Evolutionary conservation across 1,140 invertebrate species (phyloP).

Genomic region (Drosophila pseudoobscura): DNA sequence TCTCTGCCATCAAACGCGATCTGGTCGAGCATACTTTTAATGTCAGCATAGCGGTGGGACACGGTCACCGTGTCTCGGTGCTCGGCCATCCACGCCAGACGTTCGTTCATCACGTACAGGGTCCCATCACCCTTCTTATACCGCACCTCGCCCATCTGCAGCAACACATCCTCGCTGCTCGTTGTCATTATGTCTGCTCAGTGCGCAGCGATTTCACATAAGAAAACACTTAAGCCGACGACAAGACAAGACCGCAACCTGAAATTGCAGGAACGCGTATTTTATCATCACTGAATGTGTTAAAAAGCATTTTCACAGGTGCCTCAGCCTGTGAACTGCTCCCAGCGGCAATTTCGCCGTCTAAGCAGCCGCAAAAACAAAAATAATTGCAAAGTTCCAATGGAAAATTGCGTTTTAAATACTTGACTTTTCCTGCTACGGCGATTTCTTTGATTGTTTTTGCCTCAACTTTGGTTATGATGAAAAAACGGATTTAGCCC

Average conservation of each 20-base stretch:
- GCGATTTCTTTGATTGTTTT: too few species aligned
- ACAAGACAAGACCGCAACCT: slow-evolving; percentile 23
- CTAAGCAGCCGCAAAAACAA: too few species aligned
- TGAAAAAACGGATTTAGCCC: too few species aligned
- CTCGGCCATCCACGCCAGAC: slow-evolving; percentile 97
- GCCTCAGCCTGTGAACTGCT: neutral
- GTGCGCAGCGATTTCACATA: slow-evolving; percentile 26
- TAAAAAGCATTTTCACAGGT: neutral
- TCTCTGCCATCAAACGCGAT: neutral
- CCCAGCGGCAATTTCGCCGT: slow-evolving; percentile 1
- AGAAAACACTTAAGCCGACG: slow-evolving; percentile 20
- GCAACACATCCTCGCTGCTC: slow-evolving; percentile 93
- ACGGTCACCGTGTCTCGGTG: slow-evolving; percentile 95
- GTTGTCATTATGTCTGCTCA: slow-evolving; percentile 71
- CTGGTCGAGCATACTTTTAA: slow-evolving; percentile 90
- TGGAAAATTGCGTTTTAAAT: too few species aligned
- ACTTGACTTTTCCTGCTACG: too few species aligned
- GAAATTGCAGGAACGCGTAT: slow-evolving; percentile 25
- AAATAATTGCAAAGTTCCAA: too few species aligned
- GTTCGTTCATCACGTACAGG: slow-evolving; percentile 97
- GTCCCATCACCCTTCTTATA: slow-evolving; percentile 98
- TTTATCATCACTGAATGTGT: slow-evolving; percentile 15
- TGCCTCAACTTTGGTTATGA: too few species aligned
- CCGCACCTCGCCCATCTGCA: slow-evolving; percentile 95
- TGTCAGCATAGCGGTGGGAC: slow-evolving; percentile 97